Evolutionary conservation across 1,140 invertebrate species (phyloP), one percentile per base, ranked within the genome.

Genomic region (Diabrotica undecimpunctata): DNA sequence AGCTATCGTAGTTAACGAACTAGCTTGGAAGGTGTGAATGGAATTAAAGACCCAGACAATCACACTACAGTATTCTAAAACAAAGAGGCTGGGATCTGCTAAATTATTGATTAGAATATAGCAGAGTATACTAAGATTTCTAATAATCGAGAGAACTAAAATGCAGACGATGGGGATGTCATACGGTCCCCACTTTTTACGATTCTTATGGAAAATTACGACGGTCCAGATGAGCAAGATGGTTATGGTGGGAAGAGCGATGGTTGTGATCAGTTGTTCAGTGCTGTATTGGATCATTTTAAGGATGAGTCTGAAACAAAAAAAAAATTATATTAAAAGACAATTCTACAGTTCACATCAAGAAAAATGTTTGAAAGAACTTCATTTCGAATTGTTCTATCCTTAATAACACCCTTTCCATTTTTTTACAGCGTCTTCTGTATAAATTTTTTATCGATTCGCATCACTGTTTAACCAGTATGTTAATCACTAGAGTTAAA

Each of bases 11-110:
- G 82, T 77, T n/a, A 85, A 67, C 8, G 81, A 80, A 36, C 80
- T 80, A 0, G 83, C 81, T 70, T 85, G 83, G 53, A 85, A 82
- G 0, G 83, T 82, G 64, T 84, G 79, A 5, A 80, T 74, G 5
- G 83, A 79, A 14, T 82, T 81, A 60, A 82, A 78, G 7, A 79
- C 75, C 81, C 83, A 85, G 3, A 81, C 76, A 10, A 83, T 67
- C 11, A 77, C 72, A 13, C 79, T 77, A 70, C 84, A 85, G 63
- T 77, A 77, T 25, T 79, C 76, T 10, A 69, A 67, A 14, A 68
- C 63, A 54, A 75, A 68, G 7, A 65, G 50, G 13, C 67, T 63
- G 13, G 77, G 75, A 25, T 75, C 74, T 5, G 78, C 64, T 14
- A 82, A 69, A 13, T 74, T 77, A 5, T 79, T 69, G 7, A 78